Base-by-base conservation (phyloP, 2,888 invertebrate genomes). In the Trichopria drosophilae region DNA sequence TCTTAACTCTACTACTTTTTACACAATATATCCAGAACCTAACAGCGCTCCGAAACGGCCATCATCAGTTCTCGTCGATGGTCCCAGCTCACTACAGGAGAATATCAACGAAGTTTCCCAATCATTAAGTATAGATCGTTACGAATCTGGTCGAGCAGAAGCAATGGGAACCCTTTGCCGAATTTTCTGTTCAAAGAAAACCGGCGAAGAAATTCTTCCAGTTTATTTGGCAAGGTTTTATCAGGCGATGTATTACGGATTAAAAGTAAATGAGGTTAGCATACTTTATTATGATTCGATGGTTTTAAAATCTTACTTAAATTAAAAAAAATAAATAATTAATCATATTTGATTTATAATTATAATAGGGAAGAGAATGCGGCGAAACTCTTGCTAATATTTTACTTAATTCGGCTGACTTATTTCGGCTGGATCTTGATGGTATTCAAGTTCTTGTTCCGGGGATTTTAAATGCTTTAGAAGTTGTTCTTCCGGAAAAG, bases 131-230 rank as follows among this genome's bases (percentile, higher is more conserved):
- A 88, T 89, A 68, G 85, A 88, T 64, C 86, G 86, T 60, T 90
- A 87, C 65, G 88, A 88, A 74, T 85, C 88, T 55, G 89, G 98
- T 2, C 84, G 93, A 51, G 97, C 98, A 0, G 94, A 95, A 77
- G 97, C 98, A 0, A 82, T 97, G 64, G 98, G 96, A 16, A 88
- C 97, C 3, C 78, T 99, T 16, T 98, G 98, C 75, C 84, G 96
- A 65, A 93, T 98, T 69, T 89, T 99, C 73, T 96, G 94, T 75
- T 88, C 96, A 0, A 95, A 95, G 77, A 93, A 93, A 76, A 93
- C 94, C 1, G 90, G 91, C 29, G 96, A 96, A 78, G 88, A 90
- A 69, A 93, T 99, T 63, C 79, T 93, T 44, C 92, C 95, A 1
- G 90, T 88, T 1, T 98, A 98, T 79, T 80, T 96, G 65, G 93